phyloP scores from a whole-genome alignment of 30 jellyfish, hydroid and myxozoan species.

The Chrysaora quinquecirrha region DNA sequence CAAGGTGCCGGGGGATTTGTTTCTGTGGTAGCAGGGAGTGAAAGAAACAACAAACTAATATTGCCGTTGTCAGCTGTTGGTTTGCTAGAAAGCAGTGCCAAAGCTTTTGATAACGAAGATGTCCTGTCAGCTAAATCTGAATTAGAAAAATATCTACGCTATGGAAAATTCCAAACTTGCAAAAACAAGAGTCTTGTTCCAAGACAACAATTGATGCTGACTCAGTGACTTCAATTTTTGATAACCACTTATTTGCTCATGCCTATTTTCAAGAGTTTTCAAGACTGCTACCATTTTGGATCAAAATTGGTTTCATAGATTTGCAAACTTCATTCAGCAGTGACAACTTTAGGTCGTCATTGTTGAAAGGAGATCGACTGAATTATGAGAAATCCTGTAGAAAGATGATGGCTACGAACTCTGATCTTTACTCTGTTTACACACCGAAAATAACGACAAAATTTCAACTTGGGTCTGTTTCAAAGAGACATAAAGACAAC shows the following conservation, averaged over 20 bases:
- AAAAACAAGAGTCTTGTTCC: neutral
- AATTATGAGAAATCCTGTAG: neutral
- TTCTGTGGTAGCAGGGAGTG: neutral
- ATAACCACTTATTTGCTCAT: constrained; percentile 1
- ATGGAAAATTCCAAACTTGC: neutral
- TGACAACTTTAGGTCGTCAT: constrained; percentile 16
- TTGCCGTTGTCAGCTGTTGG: constrained; percentile 26
- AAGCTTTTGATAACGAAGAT: neutral
- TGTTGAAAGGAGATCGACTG: neutral
- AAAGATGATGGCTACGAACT: neutral
- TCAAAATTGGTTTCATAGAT: neutral
- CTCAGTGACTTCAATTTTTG: neutral
- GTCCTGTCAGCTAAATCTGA: neutral
- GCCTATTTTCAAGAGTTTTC: neutral
- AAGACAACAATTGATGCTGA: neutral
- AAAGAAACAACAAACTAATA: neutral
- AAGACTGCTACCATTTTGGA: constrained; percentile 21
- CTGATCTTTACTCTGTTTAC: neutral
- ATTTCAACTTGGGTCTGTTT: neutral
- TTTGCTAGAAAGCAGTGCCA: neutral
- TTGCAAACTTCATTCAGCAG: neutral
- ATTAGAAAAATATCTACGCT: neutral
- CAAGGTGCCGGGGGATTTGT: neutral
- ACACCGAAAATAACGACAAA: neutral
- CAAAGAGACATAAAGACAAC: neutral